Conservation (phyloP, 2,797 vertebrate genomes). For the Pipistrellus pipistrellus region DNA sequence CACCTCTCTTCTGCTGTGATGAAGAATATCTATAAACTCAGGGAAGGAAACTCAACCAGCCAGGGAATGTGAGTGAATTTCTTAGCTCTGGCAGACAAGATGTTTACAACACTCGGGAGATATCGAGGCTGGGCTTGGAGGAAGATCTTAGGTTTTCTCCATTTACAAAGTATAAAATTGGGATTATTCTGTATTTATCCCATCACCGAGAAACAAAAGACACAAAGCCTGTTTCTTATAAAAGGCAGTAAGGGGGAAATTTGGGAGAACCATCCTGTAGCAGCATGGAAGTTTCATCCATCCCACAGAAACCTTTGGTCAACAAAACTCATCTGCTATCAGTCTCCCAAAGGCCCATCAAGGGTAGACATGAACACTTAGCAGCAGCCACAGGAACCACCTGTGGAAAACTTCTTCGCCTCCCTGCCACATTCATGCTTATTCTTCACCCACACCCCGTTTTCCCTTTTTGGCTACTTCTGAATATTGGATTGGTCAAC, state of each 20-base stretch:
- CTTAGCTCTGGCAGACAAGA: slow-evolving; percentile 85
- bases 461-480: neutral
- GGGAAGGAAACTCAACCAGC: slow-evolving; percentile 81
- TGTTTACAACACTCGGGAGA: slow-evolving; percentile 84
- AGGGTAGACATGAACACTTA: neutral
- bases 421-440: neutral
- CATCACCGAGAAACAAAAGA: slow-evolving; percentile 39
- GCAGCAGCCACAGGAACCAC: too few species aligned
- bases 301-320: neutral
- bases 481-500: neutral
- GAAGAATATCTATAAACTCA: slow-evolving; percentile 84
- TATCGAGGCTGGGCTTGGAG: slow-evolving; percentile 27
- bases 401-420: neutral
- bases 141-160: neutral
- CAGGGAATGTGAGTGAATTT: slow-evolving; percentile 84
- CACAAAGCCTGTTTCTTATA: neutral
- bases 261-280: neutral
- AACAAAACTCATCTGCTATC: neutral
- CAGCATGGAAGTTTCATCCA: neutral
- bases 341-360: neutral
- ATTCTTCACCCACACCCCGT: neutral
- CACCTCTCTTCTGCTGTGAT: slow-evolving; percentile 86
- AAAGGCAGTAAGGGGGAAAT: slow-evolving; percentile 58
- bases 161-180: slow-evolving; percentile 42
- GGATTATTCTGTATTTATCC: slow-evolving; percentile 72